Conservation (phyloP, 1,140 invertebrate species). For the Centruroides sculpturatus region DNA sequence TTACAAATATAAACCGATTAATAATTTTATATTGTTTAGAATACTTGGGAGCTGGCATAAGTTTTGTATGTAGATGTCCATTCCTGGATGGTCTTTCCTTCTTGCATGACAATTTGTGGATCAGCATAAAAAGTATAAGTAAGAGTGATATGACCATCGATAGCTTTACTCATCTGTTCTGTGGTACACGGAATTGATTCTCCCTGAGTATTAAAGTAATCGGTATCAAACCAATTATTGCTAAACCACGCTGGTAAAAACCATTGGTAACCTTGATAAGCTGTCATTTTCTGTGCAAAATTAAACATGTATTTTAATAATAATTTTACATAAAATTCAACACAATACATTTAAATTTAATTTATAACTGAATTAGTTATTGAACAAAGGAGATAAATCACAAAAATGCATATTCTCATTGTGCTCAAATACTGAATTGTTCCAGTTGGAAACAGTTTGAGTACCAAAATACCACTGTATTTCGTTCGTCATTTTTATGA, state of each 20-base stretch:
- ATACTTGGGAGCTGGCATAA: background rate
- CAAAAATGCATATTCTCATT: too few relatives aligned
- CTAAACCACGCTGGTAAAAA: slow-evolving; percentile 61
- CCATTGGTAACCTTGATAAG: slow-evolving; percentile 58
- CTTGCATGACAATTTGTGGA: slow-evolving; percentile 45
- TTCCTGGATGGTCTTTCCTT: slow-evolving; percentile 31
- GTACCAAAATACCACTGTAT: too few relatives aligned
- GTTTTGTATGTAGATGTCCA: slow-evolving; percentile 21
- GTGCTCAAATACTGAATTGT: too few relatives aligned
- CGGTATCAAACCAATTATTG: slow-evolving; percentile 48
- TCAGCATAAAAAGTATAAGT: slow-evolving; percentile 49
- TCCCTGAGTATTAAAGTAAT: slow-evolving; percentile 34
- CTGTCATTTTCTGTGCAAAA: slow-evolving; percentile 38
- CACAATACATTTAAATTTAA: too few relatives aligned
- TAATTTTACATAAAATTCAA: too few relatives aligned
- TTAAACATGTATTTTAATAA: too few relatives aligned
- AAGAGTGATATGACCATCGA: slow-evolving; percentile 58
- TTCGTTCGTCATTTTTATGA: too few relatives aligned
- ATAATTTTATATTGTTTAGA: background rate
- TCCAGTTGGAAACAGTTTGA: too few relatives aligned
- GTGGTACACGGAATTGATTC: slow-evolving; percentile 42
- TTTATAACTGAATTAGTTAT: too few relatives aligned
- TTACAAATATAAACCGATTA: background rate
- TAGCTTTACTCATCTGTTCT: slow-evolving; percentile 46
- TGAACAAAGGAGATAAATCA: too few relatives aligned